Evolutionary conservation across 2,113 vertebrate species (phyloP), one percentile per base, ranked within the genome.

Genomic region (Pica pica): DNA sequence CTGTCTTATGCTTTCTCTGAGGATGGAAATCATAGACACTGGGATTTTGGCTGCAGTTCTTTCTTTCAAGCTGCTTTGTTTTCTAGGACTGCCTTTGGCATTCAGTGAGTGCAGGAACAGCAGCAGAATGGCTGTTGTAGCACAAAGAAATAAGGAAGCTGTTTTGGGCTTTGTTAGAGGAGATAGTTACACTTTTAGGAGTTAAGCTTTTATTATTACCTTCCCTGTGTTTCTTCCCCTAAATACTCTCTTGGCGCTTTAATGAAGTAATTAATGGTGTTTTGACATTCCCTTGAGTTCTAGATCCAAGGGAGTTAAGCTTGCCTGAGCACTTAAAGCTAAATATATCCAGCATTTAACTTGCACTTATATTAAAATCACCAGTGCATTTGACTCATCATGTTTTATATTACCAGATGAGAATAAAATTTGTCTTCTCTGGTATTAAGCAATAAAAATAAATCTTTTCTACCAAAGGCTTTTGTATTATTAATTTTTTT

Each of bases 231-330:
- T 94, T 93, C 60, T 77, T 90, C 13, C 41, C 35, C 42, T 63
- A 44, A 83, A 77, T 89, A 67, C n/a, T 83, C 35, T n/a, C 91
- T 47, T 77, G 30, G 39, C 77, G 50, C 22, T 59, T 88, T 92
- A 52, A 41, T 74, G 76, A 61, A 70, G 42, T 92, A 93, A 81
- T 90, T 90, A 90, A 83, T 85, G 47, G 37, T 86, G 47, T 69
- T 96, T 80, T 94, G 90, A 83, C 83, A 83, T 77, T 83, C 12
- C 19, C 27, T 71, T 67, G 59, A 86, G 39, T 90, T 92, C 46
- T 46, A 57, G 49, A 93, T 97, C 59, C 20, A 59, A 80, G 89
- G 69, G 65, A 93, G 16, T 92, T 95, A 94, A 93, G 42, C 53
- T 86, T 90, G 18, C 50, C 42, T 90, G 79, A 86, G 61, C 16